Evolutionary conservation across 2,113 vertebrate genomes (phyloP), one percentile per base, ranked within the genome.

Genomic region (Gorsachius goisagi): DNA sequence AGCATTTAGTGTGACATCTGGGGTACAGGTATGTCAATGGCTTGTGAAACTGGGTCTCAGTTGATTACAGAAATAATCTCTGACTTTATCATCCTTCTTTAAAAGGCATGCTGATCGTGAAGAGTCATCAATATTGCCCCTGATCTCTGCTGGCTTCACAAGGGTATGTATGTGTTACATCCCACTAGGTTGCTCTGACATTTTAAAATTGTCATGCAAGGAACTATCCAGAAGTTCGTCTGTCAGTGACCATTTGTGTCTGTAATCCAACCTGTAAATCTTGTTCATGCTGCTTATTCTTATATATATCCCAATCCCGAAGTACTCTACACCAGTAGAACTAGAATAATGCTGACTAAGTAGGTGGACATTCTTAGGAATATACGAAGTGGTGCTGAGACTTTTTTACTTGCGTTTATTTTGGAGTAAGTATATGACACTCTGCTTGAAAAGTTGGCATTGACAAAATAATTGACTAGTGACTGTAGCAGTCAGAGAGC

Each of bases 61-160:
- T 6, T 68, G 47, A 68, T 78, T 62, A 33, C 50, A 71, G 18
- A 88, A 89, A 47, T 62, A 30, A 80, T 59, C 30, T 93, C 59
- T 88, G 75, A 60, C 24, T 94, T 68, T 85, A 10, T 79, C 56
- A 16, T 94, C 81, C 96, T 89, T 72, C 93, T 97, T 96, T 97
- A 94, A 91, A 98, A 99, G 99, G 98, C 99, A 99, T 66, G 47
- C 80, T 76, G 99, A 99, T 95, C 98, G 98, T 90, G 99, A 99
- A 76, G 99, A 99, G 95, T 97, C 98, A 37, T 99, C 99, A 68
- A 97, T 99, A 97, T 97, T 99, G 98, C 98, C 99, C 71, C 98
- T 99, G 91, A 98, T 99, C 95, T 97, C 98, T 93, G 99, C 99
- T 82, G 99, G 99, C 97, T 99, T 99, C 98, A 99, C 99, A 73